Percentiles rank a stretch among this genome's conserved stretches.
phyloP scores from a whole-genome alignment of 2,797 vertebrate genomes.

The Sternarchorhynchus goeldii region DNA sequence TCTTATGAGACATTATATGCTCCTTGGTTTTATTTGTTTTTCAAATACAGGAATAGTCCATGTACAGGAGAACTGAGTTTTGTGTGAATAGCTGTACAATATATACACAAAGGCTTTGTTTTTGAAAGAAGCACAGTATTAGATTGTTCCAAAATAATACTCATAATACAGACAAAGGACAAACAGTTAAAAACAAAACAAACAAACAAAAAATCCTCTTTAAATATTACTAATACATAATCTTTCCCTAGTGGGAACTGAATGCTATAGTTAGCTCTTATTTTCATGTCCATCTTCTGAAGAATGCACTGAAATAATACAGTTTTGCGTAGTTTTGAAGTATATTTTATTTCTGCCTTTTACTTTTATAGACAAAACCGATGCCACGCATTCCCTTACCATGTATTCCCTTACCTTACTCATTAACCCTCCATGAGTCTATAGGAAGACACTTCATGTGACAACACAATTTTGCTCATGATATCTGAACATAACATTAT shows the following conservation, averaged over 20 bases:
- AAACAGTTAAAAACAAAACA: conserved; percentile 84
- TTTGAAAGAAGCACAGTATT: conserved; percentile 77
- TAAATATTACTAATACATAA: conserved; percentile 84
- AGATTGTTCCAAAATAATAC: conserved; percentile 84
- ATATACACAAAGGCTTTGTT: conserved; percentile 76
- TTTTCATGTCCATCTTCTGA: conserved; percentile 73
- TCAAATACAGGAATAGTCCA: conserved; percentile 85
- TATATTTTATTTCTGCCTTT: conserved; percentile 64
- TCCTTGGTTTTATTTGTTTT: conserved; percentile 85
- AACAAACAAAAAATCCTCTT: conserved; percentile 79
- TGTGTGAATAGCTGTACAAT: conserved; percentile 86
- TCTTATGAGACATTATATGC: conserved; percentile 54
- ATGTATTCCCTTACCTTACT: conserved; percentile 66
- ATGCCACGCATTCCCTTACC: conserved; percentile 67
- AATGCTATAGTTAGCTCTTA: conserved; percentile 65
- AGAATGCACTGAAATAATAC: conserved; percentile 80
- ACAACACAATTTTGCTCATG: conserved; percentile 73
- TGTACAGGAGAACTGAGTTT: conserved; percentile 82
- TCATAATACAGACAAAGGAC: conserved; percentile 83
- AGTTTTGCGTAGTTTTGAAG: conserved; percentile 75
- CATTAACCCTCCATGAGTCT: conserved; percentile 66
- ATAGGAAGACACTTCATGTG: conserved; percentile 76
- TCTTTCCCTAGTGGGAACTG: conserved; percentile 71
- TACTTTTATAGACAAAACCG: conserved; percentile 61
- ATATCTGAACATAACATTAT: conserved; percentile 69